Conservation (phyloP, 2,113 vertebrate genomes). For the Platichthys flesus region DNA sequence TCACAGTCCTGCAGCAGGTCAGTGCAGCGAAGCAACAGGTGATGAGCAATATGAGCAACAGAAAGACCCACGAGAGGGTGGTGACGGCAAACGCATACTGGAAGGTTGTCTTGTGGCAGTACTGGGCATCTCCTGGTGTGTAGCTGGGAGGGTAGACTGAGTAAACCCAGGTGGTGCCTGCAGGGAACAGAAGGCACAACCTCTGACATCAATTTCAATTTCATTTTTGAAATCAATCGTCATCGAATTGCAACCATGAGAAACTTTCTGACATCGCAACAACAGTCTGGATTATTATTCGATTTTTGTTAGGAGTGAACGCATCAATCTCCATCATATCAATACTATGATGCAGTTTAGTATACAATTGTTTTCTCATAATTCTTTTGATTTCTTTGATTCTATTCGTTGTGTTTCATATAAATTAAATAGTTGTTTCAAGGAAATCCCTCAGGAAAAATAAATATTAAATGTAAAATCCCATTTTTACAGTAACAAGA, state of each 20-base stretch:
- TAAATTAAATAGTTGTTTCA: too few relatives aligned
- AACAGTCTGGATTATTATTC: too few relatives aligned
- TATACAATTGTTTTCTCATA: too few relatives aligned
- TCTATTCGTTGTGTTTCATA: too few relatives aligned
- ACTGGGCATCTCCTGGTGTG: not conserved
- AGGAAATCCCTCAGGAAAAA: too few relatives aligned
- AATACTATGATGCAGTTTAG: too few relatives aligned
- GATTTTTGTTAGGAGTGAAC: too few relatives aligned
- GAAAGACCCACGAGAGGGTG: slow-evolving; percentile 47
- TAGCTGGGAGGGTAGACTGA: slow-evolving; percentile 63
- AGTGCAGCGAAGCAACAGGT: slow-evolving; percentile 24
- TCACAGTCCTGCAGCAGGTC: slow-evolving; percentile 23
- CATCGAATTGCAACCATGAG: too few relatives aligned
- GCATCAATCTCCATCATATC: not conserved
- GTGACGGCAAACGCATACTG: slow-evolving; percentile 66
- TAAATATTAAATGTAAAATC: too few relatives aligned
- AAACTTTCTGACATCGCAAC: too few relatives aligned
- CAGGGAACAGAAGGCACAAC: not conserved
- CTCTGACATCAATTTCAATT: not conserved
- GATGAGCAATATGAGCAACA: not conserved
- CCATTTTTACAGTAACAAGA: too few relatives aligned
- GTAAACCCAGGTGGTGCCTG: slow-evolving; percentile 69
- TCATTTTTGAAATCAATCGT: not conserved
- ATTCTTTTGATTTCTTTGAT: too few relatives aligned
- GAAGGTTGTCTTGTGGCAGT: slow-evolving; percentile 65